Conservation (phyloP, 2,888 invertebrate genomes). For the Pollenia labialis region DNA sequence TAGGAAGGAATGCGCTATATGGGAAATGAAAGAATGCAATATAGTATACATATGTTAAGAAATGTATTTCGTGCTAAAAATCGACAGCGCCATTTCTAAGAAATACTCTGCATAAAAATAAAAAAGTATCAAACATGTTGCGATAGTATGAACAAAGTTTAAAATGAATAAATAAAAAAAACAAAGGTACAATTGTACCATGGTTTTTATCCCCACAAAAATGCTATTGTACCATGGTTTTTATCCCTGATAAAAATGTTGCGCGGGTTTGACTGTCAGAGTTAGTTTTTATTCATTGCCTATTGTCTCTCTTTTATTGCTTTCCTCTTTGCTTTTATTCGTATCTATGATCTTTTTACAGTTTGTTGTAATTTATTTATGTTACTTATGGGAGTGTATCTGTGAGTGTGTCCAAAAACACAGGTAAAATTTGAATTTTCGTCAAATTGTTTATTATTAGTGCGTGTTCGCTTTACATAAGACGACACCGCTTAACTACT, state of each 20-base stretch:
- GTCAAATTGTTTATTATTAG: slow-evolving; percentile 41
- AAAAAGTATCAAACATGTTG: no score
- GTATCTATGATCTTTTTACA: slow-evolving; percentile 64
- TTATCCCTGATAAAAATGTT: slow-evolving; percentile 2
- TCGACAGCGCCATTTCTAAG: no score
- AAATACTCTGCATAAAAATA: no score
- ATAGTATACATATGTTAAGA: no score
- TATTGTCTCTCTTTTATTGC: slow-evolving; percentile 55
- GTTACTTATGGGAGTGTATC: slow-evolving; percentile 16
- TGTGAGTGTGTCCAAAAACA: slow-evolving; percentile 7
- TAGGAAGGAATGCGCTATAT: no score
- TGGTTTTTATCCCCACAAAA: no score
- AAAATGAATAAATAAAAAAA: no score
- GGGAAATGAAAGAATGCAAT: no score
- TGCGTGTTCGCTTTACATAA: slow-evolving; percentile 41
- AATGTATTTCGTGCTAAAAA: no score
- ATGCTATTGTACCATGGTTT: no score
- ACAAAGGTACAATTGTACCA: no score
- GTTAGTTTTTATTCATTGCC: slow-evolving; percentile 33
- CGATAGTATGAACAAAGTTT: no score
- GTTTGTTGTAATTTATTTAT: slow-evolving; percentile 43
- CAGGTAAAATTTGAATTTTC: slow-evolving; percentile 59
- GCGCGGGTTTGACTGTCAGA: slow-evolving; percentile 56
- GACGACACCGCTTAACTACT: not conserved
- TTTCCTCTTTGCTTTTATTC: slow-evolving; percentile 40